Evolutionary conservation across 2,888 invertebrate species (phyloP).

Genomic region (Dermolepida albohirtum): DNA sequence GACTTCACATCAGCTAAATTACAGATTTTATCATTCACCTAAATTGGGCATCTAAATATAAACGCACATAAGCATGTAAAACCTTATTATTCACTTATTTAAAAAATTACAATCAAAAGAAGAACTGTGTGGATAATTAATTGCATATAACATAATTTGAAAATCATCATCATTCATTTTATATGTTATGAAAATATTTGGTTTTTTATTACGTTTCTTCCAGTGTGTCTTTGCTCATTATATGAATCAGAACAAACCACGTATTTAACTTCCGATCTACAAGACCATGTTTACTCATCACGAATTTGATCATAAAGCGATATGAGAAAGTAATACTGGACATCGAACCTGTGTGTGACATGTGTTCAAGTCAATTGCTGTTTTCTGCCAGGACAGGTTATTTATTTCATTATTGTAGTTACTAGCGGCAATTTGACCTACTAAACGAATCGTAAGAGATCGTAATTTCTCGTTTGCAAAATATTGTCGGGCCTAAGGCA

Average conservation of each 20-base stretch:
- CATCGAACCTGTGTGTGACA: slow-evolving; percentile 26
- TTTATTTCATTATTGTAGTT: slow-evolving; percentile 48
- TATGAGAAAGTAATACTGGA: slow-evolving; percentile 33
- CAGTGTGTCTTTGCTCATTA: neutral
- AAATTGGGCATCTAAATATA: too few species aligned
- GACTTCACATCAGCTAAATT: too few species aligned
- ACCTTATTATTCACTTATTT: too few species aligned
- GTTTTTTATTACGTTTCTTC: too few species aligned
- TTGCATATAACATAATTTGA: too few species aligned
- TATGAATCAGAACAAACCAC: slow-evolving; percentile 12
- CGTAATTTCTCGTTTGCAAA: slow-evolving; percentile 49
- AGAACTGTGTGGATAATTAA: too few species aligned
- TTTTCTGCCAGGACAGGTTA: slow-evolving; percentile 45
- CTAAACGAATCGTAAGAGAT: slow-evolving; percentile 47
- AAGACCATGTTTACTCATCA: slow-evolving; percentile 19
- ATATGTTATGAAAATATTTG: too few species aligned
- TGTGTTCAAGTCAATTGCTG: slow-evolving; percentile 34
- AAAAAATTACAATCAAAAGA: too few species aligned
- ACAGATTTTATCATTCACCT: too few species aligned
- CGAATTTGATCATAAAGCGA: slow-evolving; percentile 27
- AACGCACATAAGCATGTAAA: too few species aligned
- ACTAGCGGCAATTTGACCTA: slow-evolving; percentile 51
- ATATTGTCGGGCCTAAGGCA: slow-evolving; percentile 41
- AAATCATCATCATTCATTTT: too few species aligned
- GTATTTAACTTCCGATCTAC: slow-evolving; percentile 6